Conservation (phyloP, 2,797 vertebrate species). For the Acrocephalus scirpaceus region DNA sequence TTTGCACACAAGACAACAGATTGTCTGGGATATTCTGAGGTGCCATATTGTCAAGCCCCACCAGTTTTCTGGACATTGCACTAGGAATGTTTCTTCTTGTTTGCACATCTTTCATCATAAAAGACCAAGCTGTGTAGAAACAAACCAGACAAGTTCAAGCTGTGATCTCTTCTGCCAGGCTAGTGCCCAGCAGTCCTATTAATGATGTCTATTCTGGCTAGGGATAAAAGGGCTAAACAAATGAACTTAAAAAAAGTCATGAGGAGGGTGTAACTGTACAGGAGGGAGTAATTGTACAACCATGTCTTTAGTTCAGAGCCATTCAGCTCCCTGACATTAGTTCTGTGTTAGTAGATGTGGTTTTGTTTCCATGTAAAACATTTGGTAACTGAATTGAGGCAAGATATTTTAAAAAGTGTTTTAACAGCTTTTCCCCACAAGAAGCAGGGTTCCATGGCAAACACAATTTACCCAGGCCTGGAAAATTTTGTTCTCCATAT, state of each 20-base stretch:
- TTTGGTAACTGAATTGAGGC: background rate
- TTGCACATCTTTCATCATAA: conserved; percentile 2
- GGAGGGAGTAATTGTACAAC: background rate
- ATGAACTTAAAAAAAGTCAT: background rate
- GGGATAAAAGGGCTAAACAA: conserved; percentile 1
- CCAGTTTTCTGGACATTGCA: background rate
- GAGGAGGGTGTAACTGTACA: background rate
- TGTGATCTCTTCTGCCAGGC: conserved; percentile 44
- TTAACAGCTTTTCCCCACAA: background rate
- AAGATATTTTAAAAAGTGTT: background rate
- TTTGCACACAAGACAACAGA: conserved; percentile 1
- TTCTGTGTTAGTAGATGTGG: background rate
- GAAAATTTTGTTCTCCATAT: background rate
- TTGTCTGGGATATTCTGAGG: conserved; percentile 16
- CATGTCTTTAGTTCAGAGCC: background rate
- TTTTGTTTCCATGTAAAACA: conserved; percentile 4
- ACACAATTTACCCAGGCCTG: background rate
- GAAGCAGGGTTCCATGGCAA: background rate
- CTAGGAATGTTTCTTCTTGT: conserved; percentile 11
- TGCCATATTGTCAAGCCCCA: background rate
- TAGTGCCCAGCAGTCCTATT: conserved; percentile 26
- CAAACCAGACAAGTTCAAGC: conserved; percentile 34
- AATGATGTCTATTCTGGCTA: conserved; percentile 17
- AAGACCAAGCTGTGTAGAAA: conserved; percentile 21
- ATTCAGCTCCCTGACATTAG: background rate